Conservation (phyloP, 2,888 invertebrate genomes). For the Germaria angustata region DNA sequence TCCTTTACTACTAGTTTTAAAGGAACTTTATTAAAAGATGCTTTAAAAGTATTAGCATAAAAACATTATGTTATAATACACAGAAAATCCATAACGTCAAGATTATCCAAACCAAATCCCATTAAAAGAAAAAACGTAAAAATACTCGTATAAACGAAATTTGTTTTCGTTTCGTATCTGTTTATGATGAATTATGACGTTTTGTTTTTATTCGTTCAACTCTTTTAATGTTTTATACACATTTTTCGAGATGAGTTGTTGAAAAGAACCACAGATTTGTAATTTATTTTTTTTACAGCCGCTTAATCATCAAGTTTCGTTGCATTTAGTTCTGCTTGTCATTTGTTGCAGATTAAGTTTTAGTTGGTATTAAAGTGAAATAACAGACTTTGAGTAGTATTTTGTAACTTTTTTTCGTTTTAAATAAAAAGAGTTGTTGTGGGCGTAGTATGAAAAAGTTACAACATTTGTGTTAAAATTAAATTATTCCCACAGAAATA, state of each 20-base stretch:
- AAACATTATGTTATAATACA: no score
- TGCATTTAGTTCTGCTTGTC: constrained; percentile 63
- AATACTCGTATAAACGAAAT: constrained; percentile 24
- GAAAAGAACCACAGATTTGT: constrained; percentile 55
- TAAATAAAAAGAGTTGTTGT: constrained; percentile 15
- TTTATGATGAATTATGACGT: not conserved
- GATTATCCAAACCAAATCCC: no score
- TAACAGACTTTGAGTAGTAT: not conserved
- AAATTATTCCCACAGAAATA: not conserved
- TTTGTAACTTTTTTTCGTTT: not conserved
- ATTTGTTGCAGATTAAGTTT: constrained; percentile 54
- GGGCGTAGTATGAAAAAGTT: constrained; percentile 52
- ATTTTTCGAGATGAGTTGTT: constrained; percentile 37
- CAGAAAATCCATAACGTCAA: no score
- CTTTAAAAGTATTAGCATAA: no score
- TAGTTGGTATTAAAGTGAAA: constrained; percentile 18
- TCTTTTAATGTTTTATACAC: constrained; percentile 19
- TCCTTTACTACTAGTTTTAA: no score
- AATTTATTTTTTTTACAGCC: constrained; percentile 23
- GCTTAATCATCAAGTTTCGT: constrained; percentile 58
- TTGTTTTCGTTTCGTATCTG: not conserved
- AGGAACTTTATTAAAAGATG: no score
- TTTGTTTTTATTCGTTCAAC: constrained; percentile 3
- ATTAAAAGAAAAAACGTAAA: constrained; percentile 6
- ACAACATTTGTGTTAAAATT: constrained; percentile 7